Evolutionary conservation across 1,140 invertebrate species (phyloP).

Genomic region (Euglossa dilemma): DNA sequence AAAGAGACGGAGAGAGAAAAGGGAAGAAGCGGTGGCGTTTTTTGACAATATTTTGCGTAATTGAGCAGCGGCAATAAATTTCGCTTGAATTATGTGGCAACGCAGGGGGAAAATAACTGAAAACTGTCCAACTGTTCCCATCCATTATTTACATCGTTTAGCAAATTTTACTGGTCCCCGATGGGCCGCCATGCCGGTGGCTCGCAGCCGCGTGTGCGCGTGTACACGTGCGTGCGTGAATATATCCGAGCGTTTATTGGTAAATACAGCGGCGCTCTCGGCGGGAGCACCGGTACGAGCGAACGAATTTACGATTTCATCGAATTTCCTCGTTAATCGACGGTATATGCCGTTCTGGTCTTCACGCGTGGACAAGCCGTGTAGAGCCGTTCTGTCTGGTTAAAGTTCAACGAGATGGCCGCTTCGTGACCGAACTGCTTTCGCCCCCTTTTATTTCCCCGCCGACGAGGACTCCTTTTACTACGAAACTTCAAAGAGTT

Average conservation of each 20-base stretch:
- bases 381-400: constrained; percentile 30
- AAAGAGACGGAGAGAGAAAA: not conserved
- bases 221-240: constrained; percentile 46
- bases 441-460: constrained; percentile 21
- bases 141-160: constrained; percentile 80
- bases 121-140: constrained; percentile 78
- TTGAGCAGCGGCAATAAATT: constrained; percentile 78
- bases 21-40: constrained; percentile 59
- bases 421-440: constrained; percentile 15
- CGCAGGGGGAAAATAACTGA: constrained; percentile 76
- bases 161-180: constrained; percentile 75
- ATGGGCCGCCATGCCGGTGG: constrained; percentile 51
- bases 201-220: not conserved
- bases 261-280: constrained; percentile 45
- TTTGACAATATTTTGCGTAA: constrained; percentile 80
- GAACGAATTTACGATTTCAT: constrained; percentile 75
- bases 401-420: constrained; percentile 53
- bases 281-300: constrained; percentile 40
- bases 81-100: constrained; percentile 75
- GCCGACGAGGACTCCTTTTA: not conserved
- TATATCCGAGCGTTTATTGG: constrained; percentile 63
- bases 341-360: constrained; percentile 65
- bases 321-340: constrained; percentile 73
- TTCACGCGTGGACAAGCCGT: constrained; percentile 58
- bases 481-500: constrained; percentile 30